Conservation (phyloP, 2,888 invertebrate genomes). For the Lutraria lutraria region DNA sequence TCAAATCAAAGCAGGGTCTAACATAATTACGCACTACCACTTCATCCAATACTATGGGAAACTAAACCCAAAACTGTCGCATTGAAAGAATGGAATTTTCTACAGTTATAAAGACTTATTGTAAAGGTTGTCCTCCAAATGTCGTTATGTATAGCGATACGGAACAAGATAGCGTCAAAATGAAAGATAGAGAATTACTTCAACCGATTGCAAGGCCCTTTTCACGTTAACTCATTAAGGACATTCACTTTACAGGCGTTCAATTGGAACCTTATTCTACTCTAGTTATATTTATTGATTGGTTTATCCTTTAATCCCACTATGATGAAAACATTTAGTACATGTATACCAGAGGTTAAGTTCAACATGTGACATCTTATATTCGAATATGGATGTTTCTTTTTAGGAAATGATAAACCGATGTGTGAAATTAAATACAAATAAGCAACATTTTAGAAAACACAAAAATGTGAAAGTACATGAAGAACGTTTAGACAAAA, state of each 20-base stretch:
- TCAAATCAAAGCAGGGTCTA: neutral
- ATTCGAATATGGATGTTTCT: neutral
- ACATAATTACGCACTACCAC: neutral
- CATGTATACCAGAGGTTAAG: neutral
- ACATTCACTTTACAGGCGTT: neutral
- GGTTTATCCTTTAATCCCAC: neutral
- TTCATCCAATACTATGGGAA: neutral
- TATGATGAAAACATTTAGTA: neutral
- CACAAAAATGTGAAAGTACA: too few relatives aligned
- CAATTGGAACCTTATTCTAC: neutral
- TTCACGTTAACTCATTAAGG: neutral
- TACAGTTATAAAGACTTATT: neutral
- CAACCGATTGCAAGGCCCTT: neutral
- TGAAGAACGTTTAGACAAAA: too few relatives aligned
- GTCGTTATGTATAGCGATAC: neutral
- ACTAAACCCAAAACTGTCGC: neutral
- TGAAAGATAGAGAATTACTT: neutral
- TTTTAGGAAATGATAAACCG: neutral
- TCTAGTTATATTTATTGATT: neutral
- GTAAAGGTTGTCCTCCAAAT: neutral
- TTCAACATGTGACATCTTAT: neutral
- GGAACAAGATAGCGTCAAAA: neutral
- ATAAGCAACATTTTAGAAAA: neutral
- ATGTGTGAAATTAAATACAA: neutral
- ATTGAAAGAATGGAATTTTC: slow-evolving; percentile 11